Percentiles rank a stretch among this genome's conserved stretches.
These are phyloP conservation scores for Mohoua ochrocephala DNA, from an alignment of 2,113 vertebrate genomes.

Conservation along the genomic window DNA sequence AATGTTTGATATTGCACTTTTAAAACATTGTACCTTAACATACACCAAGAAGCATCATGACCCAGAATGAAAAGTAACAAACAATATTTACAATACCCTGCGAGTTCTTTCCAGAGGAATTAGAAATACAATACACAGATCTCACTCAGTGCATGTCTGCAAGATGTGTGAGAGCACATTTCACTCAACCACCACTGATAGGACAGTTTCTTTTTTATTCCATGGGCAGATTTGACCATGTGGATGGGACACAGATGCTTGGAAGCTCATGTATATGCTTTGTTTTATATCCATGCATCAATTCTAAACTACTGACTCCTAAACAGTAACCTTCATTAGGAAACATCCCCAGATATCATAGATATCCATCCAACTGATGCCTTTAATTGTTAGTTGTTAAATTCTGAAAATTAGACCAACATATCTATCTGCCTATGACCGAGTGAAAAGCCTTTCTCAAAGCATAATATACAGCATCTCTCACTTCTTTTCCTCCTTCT, in stretches of 20 bases:
- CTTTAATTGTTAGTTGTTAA: not conserved
- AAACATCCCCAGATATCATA: not conserved
- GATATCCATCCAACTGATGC: accelerated
- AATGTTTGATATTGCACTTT: not conserved
- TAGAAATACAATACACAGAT: not conserved
- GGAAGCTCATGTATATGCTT: not conserved
- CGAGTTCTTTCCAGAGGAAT: not conserved
- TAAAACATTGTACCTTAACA: not conserved
- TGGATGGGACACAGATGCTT: not conserved
- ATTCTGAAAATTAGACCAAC: not conserved
- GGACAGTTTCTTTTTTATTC: not conserved
- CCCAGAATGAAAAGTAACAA: not conserved
- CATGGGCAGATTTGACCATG: not conserved
- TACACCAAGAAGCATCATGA: not conserved
- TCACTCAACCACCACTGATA: not conserved
- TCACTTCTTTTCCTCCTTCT: not conserved
- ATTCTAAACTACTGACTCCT: not conserved
- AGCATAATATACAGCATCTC: not conserved
- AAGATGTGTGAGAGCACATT: not conserved
- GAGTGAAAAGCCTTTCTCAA: not conserved
- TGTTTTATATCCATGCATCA: not conserved
- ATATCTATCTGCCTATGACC: not conserved
- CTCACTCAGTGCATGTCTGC: not conserved
- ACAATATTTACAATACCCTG: not conserved
- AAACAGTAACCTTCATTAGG: not conserved